Percentiles rank a stretch among this genome's conserved stretches.
Conservation (phyloP, 1,140 invertebrate species). For the Telenomus remus region DNA sequence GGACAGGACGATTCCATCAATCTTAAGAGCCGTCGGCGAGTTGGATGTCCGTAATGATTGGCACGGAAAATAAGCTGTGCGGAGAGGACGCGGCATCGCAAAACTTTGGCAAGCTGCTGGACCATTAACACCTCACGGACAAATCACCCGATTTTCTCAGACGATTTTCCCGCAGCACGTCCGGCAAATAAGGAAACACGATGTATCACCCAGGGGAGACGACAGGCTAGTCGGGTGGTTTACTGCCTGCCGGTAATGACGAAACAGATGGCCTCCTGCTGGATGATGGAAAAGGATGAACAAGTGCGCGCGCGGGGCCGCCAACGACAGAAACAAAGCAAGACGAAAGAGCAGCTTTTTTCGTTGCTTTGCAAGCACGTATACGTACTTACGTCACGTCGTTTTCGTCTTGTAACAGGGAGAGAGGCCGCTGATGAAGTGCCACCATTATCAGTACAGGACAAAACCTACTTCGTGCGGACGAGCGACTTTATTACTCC, state of each 20-base stretch:
- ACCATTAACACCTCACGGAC: conserved; percentile 74
- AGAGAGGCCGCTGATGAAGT: conserved; percentile 70
- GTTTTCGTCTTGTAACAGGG: conserved; percentile 63
- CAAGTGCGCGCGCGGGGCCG: conserved; percentile 6
- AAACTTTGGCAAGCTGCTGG: conserved; percentile 38
- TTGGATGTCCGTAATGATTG: conserved; percentile 35
- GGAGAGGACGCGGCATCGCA: conserved; percentile 8
- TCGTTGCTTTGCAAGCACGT: conserved; percentile 17
- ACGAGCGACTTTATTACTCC: conserved; percentile 72
- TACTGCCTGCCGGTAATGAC: conserved; percentile 74
- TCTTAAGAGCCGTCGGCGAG: conserved; percentile 12
- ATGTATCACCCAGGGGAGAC: conserved; percentile 75
- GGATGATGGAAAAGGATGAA: conserved; percentile 53
- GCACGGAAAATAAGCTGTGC: conserved; percentile 26
- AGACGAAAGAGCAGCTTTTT: conserved; percentile 18
- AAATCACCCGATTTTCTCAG: conserved; percentile 76
- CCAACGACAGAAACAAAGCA: conserved; percentile 30
- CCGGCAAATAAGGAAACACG: conserved; percentile 75
- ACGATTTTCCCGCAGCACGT: conserved; percentile 74
- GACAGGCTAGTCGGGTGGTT: conserved; percentile 68
- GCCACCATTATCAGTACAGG: conserved; percentile 72
- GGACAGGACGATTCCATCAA: conserved; percentile 30
- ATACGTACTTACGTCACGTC: conserved; percentile 41
- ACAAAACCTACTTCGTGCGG: conserved; percentile 69
- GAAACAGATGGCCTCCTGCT: conserved; percentile 74